phyloP scores from a whole-genome alignment of 2,113 vertebrate genomes.

The Solenodon paradoxus region DNA sequence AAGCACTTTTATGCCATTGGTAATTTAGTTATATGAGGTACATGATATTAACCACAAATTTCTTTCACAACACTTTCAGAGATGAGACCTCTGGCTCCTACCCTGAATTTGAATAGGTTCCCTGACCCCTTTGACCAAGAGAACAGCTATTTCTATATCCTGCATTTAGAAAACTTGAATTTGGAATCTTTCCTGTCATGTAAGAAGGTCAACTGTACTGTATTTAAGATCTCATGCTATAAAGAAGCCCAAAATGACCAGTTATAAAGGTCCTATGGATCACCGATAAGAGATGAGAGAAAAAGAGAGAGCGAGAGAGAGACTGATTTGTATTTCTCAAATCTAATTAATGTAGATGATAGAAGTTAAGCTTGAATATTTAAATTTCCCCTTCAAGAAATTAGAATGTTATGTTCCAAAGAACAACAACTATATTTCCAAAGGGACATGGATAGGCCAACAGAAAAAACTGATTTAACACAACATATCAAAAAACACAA shows the following conservation, averaged over 20 bases:
- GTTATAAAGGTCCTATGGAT: not conserved
- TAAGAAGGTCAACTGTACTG: not conserved
- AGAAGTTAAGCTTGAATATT: not conserved
- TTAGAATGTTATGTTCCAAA: not conserved
- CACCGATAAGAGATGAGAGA: too few relatives aligned
- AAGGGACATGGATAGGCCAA: not conserved
- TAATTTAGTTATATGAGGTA: not conserved
- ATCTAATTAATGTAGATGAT: not conserved
- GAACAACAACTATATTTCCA: not conserved
- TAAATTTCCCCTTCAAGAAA: not conserved
- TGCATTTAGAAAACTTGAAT: not conserved
- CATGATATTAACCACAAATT: not conserved
- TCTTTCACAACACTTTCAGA: not conserved
- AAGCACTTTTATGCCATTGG: not conserved
- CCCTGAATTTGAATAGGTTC: not conserved
- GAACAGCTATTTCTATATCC: not conserved
- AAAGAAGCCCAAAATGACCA: not conserved
- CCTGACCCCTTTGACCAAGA: not conserved
- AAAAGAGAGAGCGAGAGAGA: not conserved
- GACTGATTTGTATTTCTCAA: not conserved
- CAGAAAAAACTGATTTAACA: not conserved
- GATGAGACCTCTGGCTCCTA: rapidly evolving
- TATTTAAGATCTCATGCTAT: not conserved
- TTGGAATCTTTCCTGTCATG: not conserved
- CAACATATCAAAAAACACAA: not conserved